Percentiles rank a stretch among this genome's conserved stretches.
Evolutionary conservation across 30 jellyfish, hydroid and myxozoan species (phyloP).

Genomic region (Turritopsis rubra): DNA sequence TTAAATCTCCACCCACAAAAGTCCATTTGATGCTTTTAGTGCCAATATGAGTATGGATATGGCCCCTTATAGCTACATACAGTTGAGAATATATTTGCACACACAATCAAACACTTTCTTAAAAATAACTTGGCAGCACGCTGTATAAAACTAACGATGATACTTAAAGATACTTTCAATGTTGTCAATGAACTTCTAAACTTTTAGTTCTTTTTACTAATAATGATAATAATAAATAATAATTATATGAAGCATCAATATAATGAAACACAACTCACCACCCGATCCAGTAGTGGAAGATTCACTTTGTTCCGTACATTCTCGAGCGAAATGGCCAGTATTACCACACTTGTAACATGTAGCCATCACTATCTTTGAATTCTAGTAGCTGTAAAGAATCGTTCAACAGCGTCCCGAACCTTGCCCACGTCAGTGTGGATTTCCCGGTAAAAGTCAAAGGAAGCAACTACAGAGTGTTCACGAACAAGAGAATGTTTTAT

Average conservation of each 20-base stretch:
- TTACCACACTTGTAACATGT: conserved; percentile 77
- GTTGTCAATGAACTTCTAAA: too few relatives aligned
- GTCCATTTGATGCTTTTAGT: too few relatives aligned
- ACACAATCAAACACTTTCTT: too few relatives aligned
- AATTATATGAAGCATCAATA: not conserved
- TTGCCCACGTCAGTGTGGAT: conserved; percentile 12
- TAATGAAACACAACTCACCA: not conserved
- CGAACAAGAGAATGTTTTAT: not conserved
- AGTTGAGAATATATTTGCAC: too few relatives aligned
- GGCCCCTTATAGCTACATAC: too few relatives aligned
- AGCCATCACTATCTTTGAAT: not conserved
- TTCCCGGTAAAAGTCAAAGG: conserved; percentile 15
- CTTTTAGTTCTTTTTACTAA: too few relatives aligned
- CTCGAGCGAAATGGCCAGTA: conserved; percentile 85
- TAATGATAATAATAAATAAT: too few relatives aligned
- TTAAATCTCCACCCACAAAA: too few relatives aligned
- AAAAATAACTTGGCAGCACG: too few relatives aligned
- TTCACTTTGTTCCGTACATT: conserved; percentile 48
- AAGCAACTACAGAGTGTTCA: not conserved
- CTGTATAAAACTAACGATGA: too few relatives aligned
- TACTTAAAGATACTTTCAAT: too few relatives aligned
- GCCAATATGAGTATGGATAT: too few relatives aligned
- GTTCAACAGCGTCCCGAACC: not conserved
- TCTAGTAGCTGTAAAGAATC: not conserved
- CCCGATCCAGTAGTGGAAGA: not conserved